Evolutionary conservation across 2,888 invertebrate species (phyloP), one percentile per base, ranked within the genome.

Genomic region (Euzetes globulus): DNA sequence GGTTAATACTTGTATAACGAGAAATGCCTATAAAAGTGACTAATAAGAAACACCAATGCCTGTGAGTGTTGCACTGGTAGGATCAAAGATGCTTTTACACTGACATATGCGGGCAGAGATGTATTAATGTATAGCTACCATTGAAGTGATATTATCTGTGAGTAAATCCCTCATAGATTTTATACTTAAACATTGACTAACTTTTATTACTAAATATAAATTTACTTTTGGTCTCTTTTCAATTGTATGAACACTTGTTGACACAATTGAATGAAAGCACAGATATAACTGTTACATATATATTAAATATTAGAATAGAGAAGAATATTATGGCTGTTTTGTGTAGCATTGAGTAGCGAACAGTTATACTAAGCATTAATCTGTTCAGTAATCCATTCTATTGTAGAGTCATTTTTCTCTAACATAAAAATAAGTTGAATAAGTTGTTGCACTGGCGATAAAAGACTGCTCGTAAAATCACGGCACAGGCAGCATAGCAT

Each of bases 391-490:
- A 65, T 65, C 65, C 65, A 65, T 65, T 65, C n/a, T 37, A 37
- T 65, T 65, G 65, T 65, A 41, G 33, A 65, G 37, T 65, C 37
- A 65, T 65, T 37, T 65, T 37, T 65, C 7, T 11, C 19, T 19
- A 65, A 65, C 65, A 65, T 65, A 65, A 65, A 65, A 65, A 41
- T 65, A 60, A 65, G 65, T 65, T 65, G 65, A 65, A 65, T 65
- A 65, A 65, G 65, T 65, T 65, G 65, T 65, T 65, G 65, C 65
- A 37, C 65, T 65, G 41, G 65, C 65, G 65, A 65, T 65, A 65
- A 65, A 58, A 65, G 33, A 65, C 27, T 65, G 19, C 19, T 37
- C 65, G 19, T 65, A 65, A 65, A 65, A 65, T 65, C 65, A 65
- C 65, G 65, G 65, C 65, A 27, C 58, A 25, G 58, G 58, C 55